Base-by-base conservation (phyloP, 1,140 invertebrate species). In the Lasioglossum albipes region DNA sequence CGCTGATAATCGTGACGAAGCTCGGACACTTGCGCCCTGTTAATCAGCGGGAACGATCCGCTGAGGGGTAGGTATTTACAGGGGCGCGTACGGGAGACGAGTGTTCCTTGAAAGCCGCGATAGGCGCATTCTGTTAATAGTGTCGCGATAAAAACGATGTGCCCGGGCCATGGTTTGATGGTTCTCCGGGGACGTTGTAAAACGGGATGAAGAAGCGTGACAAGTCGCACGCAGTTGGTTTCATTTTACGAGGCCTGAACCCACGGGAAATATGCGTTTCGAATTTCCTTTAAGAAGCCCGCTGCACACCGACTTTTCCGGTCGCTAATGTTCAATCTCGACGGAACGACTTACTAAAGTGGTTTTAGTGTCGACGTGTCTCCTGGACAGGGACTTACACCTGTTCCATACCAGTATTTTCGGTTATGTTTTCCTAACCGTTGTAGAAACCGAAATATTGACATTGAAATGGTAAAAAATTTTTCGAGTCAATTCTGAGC, bases 241-340 rank as follows among this genome's bases (percentile, higher is more conserved):
- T 80, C 22, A 49, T 20, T 83, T 83, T 82, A 75, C 67, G 67
- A 62, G 27, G 18, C 59, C n/a, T 7, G 49, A 57, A 12, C 71
- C 79, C 84, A 78, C 71, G 69, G 84, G 83, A 85, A 85, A 85
- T 82, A 75, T 65, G 80, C 62, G 79, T 78, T 54, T 85, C 72
- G 79, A 78, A 75, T 85, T 85, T 84, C 84, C 69, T 85, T n/a
- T 52, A 59, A 75, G 69, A 82, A 74, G 70, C 61, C 18, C 18
- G 54, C 66, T 54, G 20, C 59, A 13, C 42, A 10, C 31, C 52
- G 79, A 85, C 57, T 78, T 70, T 78, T 85, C 75, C n/a, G 45
- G n/a, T 49, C 49, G 16, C 12, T 22, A 64, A 65, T 73, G 57
- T 36, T 77, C 18, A 22, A 36, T 31, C 16, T 20, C 3, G 7